Percentiles rank a stretch among this genome's conserved stretches.
phyloP scores from a whole-genome alignment of 2,888 invertebrate species.

The Opisthograptis luteolata region DNA sequence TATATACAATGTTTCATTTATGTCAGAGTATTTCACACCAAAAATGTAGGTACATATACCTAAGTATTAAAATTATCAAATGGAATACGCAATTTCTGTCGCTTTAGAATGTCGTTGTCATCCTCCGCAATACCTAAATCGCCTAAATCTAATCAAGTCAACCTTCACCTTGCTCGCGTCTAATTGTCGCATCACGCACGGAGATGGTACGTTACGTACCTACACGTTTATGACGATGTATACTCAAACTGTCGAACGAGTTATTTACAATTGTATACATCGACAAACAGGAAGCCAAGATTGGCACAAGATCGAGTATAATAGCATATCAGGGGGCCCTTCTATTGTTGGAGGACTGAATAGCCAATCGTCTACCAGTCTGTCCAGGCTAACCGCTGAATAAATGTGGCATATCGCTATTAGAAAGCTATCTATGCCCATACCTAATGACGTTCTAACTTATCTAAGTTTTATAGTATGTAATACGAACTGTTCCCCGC shows the following conservation, averaged over 20 bases:
- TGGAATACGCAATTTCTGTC: neutral
- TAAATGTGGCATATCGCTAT: no score
- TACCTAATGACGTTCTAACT: no score
- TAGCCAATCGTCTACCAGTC: no score
- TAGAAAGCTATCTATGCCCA: no score
- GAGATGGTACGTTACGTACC: neutral
- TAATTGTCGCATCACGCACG: slow-evolving; percentile 36
- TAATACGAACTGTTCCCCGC: no score
- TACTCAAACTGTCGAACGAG: slow-evolving; percentile 1
- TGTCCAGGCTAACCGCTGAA: no score
- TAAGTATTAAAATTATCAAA: neutral
- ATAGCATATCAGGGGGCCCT: no score
- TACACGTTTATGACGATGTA: neutral
- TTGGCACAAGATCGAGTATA: no score
- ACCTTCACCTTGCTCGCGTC: slow-evolving; percentile 35
- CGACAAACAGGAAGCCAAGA: neutral
- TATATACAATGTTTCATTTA: neutral
- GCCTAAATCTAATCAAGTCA: slow-evolving; percentile 40
- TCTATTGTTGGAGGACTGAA: no score
- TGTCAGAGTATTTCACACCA: neutral
- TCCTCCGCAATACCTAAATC: slow-evolving; percentile 18
- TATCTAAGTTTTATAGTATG: no score
- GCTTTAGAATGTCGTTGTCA: neutral
- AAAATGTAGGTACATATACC: no score
- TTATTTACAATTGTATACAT: neutral